Conservation (phyloP, 2,888 invertebrate genomes). For the Drosophila lacicola region DNA sequence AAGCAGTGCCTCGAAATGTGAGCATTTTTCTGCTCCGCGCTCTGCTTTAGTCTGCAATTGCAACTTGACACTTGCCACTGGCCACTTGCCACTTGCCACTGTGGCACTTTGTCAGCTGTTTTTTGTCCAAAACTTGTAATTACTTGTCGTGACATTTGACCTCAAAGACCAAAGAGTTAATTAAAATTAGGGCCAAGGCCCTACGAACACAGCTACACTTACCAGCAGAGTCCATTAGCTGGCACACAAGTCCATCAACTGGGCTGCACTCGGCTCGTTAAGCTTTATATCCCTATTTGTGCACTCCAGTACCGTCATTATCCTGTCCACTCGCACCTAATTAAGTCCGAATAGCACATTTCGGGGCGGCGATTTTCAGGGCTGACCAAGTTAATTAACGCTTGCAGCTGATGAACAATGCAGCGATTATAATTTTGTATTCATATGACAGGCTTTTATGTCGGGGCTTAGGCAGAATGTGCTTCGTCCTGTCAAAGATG, state of each 20-base stretch:
- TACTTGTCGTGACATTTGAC: slow-evolving; percentile 21
- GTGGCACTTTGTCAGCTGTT: slow-evolving; percentile 2
- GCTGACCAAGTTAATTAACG: slow-evolving; percentile 30
- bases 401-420: slow-evolving; percentile 28
- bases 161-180: slow-evolving; percentile 12
- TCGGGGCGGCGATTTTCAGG: slow-evolving; percentile 1
- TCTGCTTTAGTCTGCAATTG: background rate
- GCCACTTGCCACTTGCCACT: slow-evolving; percentile 12
- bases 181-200: slow-evolving; percentile 7
- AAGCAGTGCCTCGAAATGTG: background rate
- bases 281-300: background rate
- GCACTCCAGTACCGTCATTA: background rate
- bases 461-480: background rate
- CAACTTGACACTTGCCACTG: slow-evolving; percentile 11
- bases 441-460: slow-evolving; percentile 9
- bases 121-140: slow-evolving; percentile 17
- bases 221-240: background rate
- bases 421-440: slow-evolving; percentile 8
- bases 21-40: background rate
- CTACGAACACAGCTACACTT: background rate
- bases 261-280: slow-evolving; percentile 2
- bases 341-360: slow-evolving; percentile 20
- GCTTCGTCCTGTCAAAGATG: slow-evolving; percentile 1
- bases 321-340: slow-evolving; percentile 17
- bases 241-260: background rate